Conservation (phyloP, 2,113 vertebrate genomes). For the Pelvicachromis taeniatus region DNA sequence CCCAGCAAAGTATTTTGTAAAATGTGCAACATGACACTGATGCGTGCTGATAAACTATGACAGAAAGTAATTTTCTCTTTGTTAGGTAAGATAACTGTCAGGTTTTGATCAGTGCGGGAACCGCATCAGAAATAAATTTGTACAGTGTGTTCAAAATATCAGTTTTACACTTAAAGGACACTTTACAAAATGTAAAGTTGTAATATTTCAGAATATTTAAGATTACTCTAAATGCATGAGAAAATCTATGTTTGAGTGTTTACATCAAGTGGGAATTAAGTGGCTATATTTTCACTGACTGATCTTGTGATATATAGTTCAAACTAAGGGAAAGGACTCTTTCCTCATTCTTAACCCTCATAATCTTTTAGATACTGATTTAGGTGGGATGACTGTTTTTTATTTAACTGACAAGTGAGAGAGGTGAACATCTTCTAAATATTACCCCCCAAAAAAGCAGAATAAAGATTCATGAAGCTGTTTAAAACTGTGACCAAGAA, state of each 20-base stretch:
- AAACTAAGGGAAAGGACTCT: background rate
- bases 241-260: background rate
- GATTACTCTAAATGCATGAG: background rate
- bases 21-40: background rate
- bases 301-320: background rate
- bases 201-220: background rate
- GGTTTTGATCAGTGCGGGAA: background rate
- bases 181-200: background rate
- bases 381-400: background rate
- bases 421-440: background rate
- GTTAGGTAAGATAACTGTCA: background rate
- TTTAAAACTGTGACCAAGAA: background rate
- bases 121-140: background rate
- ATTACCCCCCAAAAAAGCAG: background rate
- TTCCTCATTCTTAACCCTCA: background rate
- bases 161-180: background rate
- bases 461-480: background rate
- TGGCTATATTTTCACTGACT: background rate
- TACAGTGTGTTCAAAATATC: background rate
- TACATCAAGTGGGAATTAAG: background rate
- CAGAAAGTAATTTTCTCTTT: background rate
- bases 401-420: background rate
- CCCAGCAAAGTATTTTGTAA: background rate
- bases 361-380: background rate
- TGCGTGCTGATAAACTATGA: background rate